Evolutionary conservation across 2,888 invertebrate genomes (phyloP), one percentile per base, ranked within the genome.

Genomic region (Drosophila anomelani): DNA sequence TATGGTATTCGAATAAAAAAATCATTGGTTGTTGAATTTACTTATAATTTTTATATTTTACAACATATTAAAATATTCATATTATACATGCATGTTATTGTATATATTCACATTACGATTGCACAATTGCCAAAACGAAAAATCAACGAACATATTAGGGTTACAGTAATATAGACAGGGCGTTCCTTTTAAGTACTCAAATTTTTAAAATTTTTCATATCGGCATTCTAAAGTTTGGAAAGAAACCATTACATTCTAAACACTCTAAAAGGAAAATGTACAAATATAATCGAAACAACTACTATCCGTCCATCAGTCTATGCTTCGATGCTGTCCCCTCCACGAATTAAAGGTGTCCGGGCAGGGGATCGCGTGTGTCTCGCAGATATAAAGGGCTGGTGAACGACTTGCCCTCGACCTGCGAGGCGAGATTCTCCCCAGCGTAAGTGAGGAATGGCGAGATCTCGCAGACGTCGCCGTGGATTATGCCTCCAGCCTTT

Each of bases 381-480:
- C 93, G 93, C 68, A 95, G 92, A 85, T 95, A 93, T 75, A 94
- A 93, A 34, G 97, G 97, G 15, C 93, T 92, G 7, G 95, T 94
- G 77, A 96, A 96, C 15, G 94, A 94, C 90, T 96, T 95, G 36
- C 95, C 95, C 47, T 93, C 93, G 0, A 96, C 96, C 41, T 95
- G 90, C 4, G 94, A 92, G 59, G 94, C 93, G 66, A 98, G 93
- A 89, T 96, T 96, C 93, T 99, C 99, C 3, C 99, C 99, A 47
- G 95, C 95, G 80, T 98, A 99, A 0, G 98, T 97, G 4, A 98
- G 92, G 5, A 98, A 93, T 0, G 99, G 98, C 12, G 98, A 98
- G 69, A 99, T 96, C 93, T 99, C 99, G 79, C 97, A 95, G 72
- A 95, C 94, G 38, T 94, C 93, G 38, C 94, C 94, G 20, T 93